These are phyloP conservation scores for Neomonachus schauinslandi DNA, from an alignment of 2,113 vertebrate species.

Conservation along the genomic window DNA sequence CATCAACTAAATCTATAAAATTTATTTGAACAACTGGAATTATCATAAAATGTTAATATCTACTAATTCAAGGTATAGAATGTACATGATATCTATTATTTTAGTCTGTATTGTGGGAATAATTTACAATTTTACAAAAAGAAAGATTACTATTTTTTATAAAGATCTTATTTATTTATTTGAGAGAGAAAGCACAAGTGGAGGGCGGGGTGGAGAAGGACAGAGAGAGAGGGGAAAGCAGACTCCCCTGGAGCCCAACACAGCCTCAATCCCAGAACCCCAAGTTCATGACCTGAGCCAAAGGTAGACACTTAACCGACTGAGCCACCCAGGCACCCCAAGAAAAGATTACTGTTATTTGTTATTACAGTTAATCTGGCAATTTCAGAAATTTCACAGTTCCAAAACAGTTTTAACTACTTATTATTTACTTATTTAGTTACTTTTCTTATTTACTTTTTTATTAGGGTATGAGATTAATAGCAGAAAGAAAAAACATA, in stretches of 20 bases:
- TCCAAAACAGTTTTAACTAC: not conserved
- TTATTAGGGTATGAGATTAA: not conserved
- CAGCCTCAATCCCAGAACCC: not conserved
- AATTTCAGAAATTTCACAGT: constrained; percentile 13
- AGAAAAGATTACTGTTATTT: not conserved
- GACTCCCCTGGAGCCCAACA: not conserved
- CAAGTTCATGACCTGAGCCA: not conserved
- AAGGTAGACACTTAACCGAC: not conserved
- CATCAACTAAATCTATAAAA: constrained; percentile 19
- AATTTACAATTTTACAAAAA: constrained; percentile 7
- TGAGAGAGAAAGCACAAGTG: not conserved
- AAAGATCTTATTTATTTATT: not conserved
- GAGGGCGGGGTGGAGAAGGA: not conserved
- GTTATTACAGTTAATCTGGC: not conserved
- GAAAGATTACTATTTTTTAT: not conserved
- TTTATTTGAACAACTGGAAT: not conserved
- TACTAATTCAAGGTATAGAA: not conserved
- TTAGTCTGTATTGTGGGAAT: not conserved
- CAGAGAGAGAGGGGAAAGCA: not conserved
- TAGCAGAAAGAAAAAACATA: not conserved
- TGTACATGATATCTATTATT: not conserved
- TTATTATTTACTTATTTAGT: not conserved
- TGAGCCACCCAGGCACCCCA: not conserved
- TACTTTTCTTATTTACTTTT: not conserved
- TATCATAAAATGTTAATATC: constrained; percentile 1